Base-by-base conservation (phyloP, 2,888 invertebrate genomes). In the Sarcophaga rosellei region DNA sequence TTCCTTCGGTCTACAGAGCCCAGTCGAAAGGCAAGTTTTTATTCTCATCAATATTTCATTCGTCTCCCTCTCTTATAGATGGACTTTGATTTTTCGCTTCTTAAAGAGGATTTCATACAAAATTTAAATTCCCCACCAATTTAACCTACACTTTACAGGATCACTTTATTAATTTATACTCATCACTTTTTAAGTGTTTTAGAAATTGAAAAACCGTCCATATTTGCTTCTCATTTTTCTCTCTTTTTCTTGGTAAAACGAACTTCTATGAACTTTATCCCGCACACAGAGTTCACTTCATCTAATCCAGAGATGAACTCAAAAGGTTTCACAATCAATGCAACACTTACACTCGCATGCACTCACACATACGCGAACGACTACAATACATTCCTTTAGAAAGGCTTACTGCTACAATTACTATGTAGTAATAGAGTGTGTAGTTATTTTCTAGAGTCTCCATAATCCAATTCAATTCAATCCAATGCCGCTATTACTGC, bases 231-330 rank as follows among this genome's bases (percentile, higher is more conserved):
- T 11, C 10, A 53, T 35, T n/a, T 12, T 53, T n/a, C 6, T 65
- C 12, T 63, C 10, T 10, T 62, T n/a, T 68, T 35, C 77, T n/a
- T n/a, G n/a, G n/a, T n/a, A 53, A 2, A 68, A 62, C 17, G 47
- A 63, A 35, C 35, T 35, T 35, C 35, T 1, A 35, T 53, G 53
- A 12, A 15, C 4, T 53, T 15, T 17, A 53, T 15, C 1, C 66
- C 76, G 61, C 23, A 81, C 76, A 53, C 70, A 72, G 61, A 81
- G 44, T 76, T 82, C 75, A 81, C 47, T 79, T 79, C 45, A 68
- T 79, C 61, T 72, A 79, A 82, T 66, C 35, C 65, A 65, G 74
- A 62, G 45, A 86, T 86, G 66, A 86, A 86, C 70, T 82, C 68
- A 63, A 35, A 65, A 72, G 70, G 17, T 72, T 77, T 65, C 68